These are phyloP conservation scores for Cydia pomonella DNA, from an alignment of 1,140 invertebrate genomes.

Conservation along the genomic window DNA sequence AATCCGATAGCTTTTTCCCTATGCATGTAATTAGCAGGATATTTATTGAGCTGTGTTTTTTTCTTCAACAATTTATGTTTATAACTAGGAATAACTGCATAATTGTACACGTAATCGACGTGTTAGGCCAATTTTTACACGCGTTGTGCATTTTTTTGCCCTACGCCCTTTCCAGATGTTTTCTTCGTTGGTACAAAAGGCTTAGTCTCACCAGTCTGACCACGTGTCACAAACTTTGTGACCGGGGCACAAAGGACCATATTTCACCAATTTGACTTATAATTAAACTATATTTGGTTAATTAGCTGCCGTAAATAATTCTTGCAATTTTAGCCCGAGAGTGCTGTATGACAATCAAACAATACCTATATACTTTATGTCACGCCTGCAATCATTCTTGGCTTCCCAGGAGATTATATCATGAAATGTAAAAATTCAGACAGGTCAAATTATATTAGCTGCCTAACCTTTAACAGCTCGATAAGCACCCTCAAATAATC, in stretches of 20 bases:
- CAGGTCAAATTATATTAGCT: too few species aligned
- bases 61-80: too few species aligned
- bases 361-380: background rate
- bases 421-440: background rate
- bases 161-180: too few species aligned
- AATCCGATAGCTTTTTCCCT: background rate
- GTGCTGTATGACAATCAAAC: background rate
- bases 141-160: too few species aligned
- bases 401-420: background rate
- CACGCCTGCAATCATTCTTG: background rate
- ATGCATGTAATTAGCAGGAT: background rate
- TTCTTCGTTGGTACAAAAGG: too few species aligned
- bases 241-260: background rate
- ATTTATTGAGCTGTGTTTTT: too few species aligned
- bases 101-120: too few species aligned
- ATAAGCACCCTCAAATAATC: background rate
- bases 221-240: too few species aligned
- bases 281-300: slow-evolving; percentile 46
- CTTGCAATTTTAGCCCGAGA: background rate
- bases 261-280: slow-evolving; percentile 14
- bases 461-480: background rate
- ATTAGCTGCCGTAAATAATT: slow-evolving; percentile 57
- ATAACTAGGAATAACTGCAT: too few species aligned
- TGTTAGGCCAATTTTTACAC: too few species aligned
- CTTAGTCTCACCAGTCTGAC: too few species aligned